Percentiles rank a stretch among this genome's conserved stretches.
Evolutionary conservation across 2,113 vertebrate genomes (phyloP).

Genomic region (Osmerus mordax): DNA sequence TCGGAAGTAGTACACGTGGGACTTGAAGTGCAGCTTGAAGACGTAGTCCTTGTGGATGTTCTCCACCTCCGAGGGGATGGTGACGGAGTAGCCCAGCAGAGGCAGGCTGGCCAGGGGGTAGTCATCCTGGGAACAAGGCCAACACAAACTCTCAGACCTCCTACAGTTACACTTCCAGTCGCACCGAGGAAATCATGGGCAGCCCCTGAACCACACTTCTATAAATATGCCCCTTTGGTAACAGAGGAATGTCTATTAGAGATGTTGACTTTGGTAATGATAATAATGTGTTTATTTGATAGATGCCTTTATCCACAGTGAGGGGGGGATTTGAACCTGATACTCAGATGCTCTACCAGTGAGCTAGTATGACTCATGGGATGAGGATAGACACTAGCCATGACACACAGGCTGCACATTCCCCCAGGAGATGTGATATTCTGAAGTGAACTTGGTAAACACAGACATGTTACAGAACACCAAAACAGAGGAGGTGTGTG

Average conservation of each 20-base stretch:
- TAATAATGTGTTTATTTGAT: too few species aligned
- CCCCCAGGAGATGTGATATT: slow-evolving; percentile 34
- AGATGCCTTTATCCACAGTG: too few species aligned
- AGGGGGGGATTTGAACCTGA: too few species aligned
- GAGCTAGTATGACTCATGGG: slow-evolving; percentile 9
- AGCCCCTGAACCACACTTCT: too few species aligned
- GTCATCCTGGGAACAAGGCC: slow-evolving; percentile 79
- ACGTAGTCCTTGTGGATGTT: slow-evolving; percentile 98
- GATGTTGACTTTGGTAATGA: too few species aligned
- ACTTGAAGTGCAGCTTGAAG: slow-evolving; percentile 99
- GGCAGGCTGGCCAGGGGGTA: slow-evolving; percentile 96
- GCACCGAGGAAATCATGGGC: too few species aligned
- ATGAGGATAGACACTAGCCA: slow-evolving; percentile 5
- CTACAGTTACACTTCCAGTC: too few species aligned
- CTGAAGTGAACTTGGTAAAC: slow-evolving; percentile 3
- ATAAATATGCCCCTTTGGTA: too few species aligned
- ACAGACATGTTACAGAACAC: too few species aligned
- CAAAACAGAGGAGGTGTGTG: too few species aligned
- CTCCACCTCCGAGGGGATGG: slow-evolving; percentile 87
- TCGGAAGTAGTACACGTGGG: slow-evolving; percentile 97
- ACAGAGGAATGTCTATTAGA: too few species aligned
- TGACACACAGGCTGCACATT: slow-evolving; percentile 47
- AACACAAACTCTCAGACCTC: not conserved
- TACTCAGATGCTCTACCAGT: too few species aligned
- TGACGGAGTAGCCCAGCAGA: slow-evolving; percentile 92